Conservation (phyloP, 1,140 invertebrate species). For the Drosophila kanapiae region DNA sequence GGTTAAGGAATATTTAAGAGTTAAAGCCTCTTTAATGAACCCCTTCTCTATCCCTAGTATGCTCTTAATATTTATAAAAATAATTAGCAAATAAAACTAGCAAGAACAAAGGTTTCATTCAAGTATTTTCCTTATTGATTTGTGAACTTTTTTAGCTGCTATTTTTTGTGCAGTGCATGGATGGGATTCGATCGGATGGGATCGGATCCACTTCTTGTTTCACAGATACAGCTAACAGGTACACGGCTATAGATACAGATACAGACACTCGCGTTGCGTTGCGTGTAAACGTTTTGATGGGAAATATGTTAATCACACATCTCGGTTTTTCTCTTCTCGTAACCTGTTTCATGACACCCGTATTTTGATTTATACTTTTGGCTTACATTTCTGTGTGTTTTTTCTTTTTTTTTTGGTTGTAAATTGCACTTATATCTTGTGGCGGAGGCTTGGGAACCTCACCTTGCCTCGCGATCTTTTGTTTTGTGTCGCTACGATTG, state of each 20-base stretch:
- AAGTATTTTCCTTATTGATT: no score
- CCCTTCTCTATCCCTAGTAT: no score
- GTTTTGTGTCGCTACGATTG: constrained; percentile 51
- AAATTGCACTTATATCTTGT: constrained; percentile 66
- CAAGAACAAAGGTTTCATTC: no score
- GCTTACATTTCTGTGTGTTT: constrained; percentile 58
- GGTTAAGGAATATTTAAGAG: no score
- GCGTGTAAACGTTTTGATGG: constrained; percentile 77
- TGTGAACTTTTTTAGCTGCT: no score
- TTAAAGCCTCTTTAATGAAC: no score
- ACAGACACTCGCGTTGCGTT: constrained; percentile 30
- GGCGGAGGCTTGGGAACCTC: constrained; percentile 32
- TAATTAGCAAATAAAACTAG: no score
- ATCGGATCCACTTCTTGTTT: constrained; percentile 78
- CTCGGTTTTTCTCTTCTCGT: constrained; percentile 58
- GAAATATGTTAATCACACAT: constrained; percentile 80
- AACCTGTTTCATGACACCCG: constrained; percentile 69
- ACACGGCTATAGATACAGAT: constrained; percentile 19
- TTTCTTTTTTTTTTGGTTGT: constrained; percentile 24
- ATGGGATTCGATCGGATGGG: constrained; percentile 17
- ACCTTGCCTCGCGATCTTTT: constrained; percentile 41
- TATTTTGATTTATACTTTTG: constrained; percentile 78
- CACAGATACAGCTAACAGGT: constrained; percentile 39
- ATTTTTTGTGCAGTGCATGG: constrained; percentile 16
- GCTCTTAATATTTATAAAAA: background rate